Evolutionary conservation across 2,888 invertebrate genomes (phyloP).

Genomic region (Apodemia hepburni): DNA sequence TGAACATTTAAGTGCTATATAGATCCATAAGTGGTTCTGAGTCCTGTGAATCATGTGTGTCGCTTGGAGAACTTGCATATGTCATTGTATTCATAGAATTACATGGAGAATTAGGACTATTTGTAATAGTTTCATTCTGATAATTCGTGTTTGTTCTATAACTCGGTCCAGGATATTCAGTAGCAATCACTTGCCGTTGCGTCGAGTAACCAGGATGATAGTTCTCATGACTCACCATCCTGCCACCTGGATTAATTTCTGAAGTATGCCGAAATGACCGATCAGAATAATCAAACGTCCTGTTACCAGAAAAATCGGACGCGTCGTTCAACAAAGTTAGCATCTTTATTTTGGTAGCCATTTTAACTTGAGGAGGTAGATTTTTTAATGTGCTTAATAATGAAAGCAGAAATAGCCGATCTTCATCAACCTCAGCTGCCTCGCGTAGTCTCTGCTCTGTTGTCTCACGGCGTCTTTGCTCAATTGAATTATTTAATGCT

Average conservation of each 20-base stretch:
- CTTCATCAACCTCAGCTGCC: constrained; percentile 19
- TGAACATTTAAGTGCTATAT: constrained; percentile 14
- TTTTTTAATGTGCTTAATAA: constrained; percentile 25
- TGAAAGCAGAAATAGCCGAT: constrained; percentile 25
- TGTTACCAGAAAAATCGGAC: constrained; percentile 17
- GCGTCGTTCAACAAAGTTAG: constrained; percentile 25
- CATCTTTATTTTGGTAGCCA: constrained; percentile 28
- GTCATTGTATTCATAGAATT: constrained; percentile 18
- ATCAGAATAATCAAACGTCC: constrained; percentile 14
- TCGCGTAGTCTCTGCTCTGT: constrained; percentile 20
- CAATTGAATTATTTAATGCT: constrained; percentile 17
- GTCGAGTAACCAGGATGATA: constrained; percentile 16
- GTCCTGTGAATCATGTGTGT: constrained; percentile 16
- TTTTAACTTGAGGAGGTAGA: constrained; percentile 23
- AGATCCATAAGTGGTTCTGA: constrained; percentile 14
- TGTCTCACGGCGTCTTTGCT: constrained; percentile 17
- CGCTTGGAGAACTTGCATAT: constrained; percentile 14
- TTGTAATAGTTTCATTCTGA: constrained; percentile 16
- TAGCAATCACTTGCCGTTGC: constrained; percentile 15
- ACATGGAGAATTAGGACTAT: constrained; percentile 13
- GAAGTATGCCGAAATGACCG: constrained; percentile 15
- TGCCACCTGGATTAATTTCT: constrained; percentile 15
- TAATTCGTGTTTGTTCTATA: constrained; percentile 15
- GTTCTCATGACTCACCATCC: constrained; percentile 13
- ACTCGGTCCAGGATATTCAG: constrained; percentile 12